Percentiles rank a stretch among this genome's conserved stretches.
Conservation (phyloP, 2,888 invertebrate species). For the Cheilosia pagana region DNA sequence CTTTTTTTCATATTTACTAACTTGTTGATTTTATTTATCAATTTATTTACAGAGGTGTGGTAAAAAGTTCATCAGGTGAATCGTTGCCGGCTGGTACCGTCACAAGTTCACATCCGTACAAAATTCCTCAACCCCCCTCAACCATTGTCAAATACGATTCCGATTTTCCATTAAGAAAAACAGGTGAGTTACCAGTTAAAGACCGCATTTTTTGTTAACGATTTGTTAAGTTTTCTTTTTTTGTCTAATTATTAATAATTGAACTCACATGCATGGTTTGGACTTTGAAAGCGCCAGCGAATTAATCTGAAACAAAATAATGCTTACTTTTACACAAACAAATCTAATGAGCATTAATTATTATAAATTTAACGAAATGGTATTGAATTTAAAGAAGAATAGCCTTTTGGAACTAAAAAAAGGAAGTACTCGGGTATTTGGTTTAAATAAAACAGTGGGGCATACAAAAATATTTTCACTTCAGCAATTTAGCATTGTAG, state of each 20-base stretch:
- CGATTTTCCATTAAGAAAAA: conserved; percentile 97
- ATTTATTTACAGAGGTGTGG: conserved; percentile 85
- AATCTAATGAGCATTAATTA: neutral
- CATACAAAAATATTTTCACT: no score
- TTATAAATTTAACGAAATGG: no score
- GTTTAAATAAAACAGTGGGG: no score
- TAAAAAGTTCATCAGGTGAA: conserved; percentile 87
- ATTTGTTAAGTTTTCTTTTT: conserved; percentile 20
- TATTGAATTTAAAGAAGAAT: no score
- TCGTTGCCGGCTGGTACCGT: conserved; percentile 86
- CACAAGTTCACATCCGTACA: conserved; percentile 88
- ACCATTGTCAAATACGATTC: conserved; percentile 84
- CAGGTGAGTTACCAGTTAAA: conserved; percentile 87
- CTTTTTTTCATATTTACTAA: neutral
- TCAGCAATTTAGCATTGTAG: neutral
- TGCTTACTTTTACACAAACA: neutral
- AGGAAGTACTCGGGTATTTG: no score
- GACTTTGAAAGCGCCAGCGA: conserved; percentile 21
- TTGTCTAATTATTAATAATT: conserved; percentile 63
- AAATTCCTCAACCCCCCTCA: conserved; percentile 87
- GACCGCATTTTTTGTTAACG: conserved; percentile 4
- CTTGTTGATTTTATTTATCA: neutral
- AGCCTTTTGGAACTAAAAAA: neutral
- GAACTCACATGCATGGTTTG: conserved; percentile 60
- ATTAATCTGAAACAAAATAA: neutral